phyloP scores from a whole-genome alignment of 92 coral and sea anemone species.

The Siderastrea radians region DNA sequence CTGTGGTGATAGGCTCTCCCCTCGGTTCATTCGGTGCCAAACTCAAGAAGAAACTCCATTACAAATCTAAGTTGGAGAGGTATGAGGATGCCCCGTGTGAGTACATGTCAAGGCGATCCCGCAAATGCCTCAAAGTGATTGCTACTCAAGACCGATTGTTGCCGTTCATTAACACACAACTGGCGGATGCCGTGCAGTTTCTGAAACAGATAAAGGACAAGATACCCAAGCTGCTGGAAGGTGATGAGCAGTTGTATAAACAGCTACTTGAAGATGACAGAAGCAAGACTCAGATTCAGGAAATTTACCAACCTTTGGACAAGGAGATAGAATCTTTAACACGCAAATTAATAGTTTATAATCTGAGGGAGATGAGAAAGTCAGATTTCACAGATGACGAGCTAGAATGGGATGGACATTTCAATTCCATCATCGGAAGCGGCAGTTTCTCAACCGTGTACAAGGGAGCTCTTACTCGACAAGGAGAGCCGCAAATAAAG shows the following conservation, averaged over 20 bases:
- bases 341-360: background rate
- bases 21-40: background rate
- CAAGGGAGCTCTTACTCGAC: background rate
- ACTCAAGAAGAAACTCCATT: background rate
- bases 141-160: background rate
- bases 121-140: background rate
- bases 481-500: background rate
- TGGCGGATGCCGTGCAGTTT: slow-evolving; percentile 9
- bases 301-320: slow-evolving; percentile 7
- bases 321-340: background rate
- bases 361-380: background rate
- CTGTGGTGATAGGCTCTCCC: slow-evolving; percentile 21
- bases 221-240: slow-evolving; percentile 2
- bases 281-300: background rate
- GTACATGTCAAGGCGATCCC: slow-evolving; percentile 6
- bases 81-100: background rate
- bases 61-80: background rate
- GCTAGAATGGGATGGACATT: background rate
- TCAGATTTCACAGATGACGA: slow-evolving; percentile 18
- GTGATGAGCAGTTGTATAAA: background rate
- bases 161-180: slow-evolving; percentile 11
- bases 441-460: slow-evolving; percentile 30
- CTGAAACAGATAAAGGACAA: background rate
- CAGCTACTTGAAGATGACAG: slow-evolving; percentile 13
- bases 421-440: background rate